Evolutionary conservation across 2,797 vertebrate species (phyloP).

Genomic region (Coluber constrictor): DNA sequence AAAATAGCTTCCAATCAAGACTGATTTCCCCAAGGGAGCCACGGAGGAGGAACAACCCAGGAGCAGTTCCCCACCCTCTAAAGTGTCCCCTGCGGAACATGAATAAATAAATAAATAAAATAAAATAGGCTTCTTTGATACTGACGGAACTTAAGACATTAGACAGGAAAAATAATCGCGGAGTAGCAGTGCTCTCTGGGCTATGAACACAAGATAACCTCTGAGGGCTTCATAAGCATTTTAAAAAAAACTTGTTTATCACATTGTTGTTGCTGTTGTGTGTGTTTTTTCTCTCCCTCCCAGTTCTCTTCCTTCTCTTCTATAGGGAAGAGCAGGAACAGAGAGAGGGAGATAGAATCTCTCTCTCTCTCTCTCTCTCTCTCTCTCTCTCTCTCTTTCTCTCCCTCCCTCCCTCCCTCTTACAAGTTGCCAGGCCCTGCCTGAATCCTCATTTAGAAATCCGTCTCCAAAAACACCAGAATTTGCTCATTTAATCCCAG

Average conservation of each 20-base stretch:
- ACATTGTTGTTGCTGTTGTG: neutral
- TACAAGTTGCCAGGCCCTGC: neutral
- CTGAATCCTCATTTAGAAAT: neutral
- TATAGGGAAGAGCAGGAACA: neutral
- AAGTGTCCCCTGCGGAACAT: neutral
- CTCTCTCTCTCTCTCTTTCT: too few relatives aligned
- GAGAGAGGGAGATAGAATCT: neutral
- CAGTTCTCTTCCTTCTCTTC: neutral
- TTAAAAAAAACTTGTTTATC: neutral
- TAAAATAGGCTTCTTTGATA: neutral
- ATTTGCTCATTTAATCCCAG: neutral
- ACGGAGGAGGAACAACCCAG: neutral
- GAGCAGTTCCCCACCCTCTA: neutral
- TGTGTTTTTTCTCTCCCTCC: neutral
- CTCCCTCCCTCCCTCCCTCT: too few relatives aligned
- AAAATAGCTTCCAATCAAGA: neutral
- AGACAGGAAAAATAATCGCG: neutral
- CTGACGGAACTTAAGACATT: neutral
- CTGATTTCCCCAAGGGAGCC: neutral
- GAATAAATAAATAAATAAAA: neutral
- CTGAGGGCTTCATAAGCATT: neutral
- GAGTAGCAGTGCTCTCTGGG: neutral
- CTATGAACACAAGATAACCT: neutral
- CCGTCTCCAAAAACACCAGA: neutral
- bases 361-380: too few relatives aligned